Conservation (phyloP, 1,140 invertebrate genomes). For the Drosophila elegans region DNA sequence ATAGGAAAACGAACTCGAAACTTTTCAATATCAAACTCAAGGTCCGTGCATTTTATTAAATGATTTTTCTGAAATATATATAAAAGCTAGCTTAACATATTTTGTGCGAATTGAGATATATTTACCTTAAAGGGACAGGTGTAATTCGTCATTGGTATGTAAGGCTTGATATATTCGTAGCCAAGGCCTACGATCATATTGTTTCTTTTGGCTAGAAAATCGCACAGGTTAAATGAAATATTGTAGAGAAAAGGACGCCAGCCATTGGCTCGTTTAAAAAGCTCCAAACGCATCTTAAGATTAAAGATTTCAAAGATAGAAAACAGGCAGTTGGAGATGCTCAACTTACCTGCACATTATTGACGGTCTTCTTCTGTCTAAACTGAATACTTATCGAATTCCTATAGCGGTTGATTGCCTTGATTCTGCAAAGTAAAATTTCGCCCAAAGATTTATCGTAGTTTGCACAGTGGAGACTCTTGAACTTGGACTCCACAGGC, state of each 20-base stretch:
- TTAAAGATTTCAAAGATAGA: not conserved
- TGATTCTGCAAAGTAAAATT: slow-evolving; percentile 31
- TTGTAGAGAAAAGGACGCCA: slow-evolving; percentile 40
- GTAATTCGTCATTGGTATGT: slow-evolving; percentile 15
- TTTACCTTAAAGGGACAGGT: slow-evolving; percentile 30
- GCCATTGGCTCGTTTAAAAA: slow-evolving; percentile 32
- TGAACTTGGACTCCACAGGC: slow-evolving; percentile 39
- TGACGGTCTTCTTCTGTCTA: slow-evolving; percentile 5
- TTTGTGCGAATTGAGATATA: accelerated
- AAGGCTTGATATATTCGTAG: slow-evolving; percentile 19
- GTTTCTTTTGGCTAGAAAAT: slow-evolving; percentile 19
- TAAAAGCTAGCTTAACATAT: not conserved
- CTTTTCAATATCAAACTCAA: slow-evolving; percentile 22
- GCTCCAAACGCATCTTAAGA: slow-evolving; percentile 24
- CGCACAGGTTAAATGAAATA: slow-evolving; percentile 25
- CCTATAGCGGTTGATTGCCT: slow-evolving; percentile 34
- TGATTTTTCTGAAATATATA: slow-evolving; percentile 24
- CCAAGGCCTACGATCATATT: slow-evolving; percentile 21
- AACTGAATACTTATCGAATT: slow-evolving; percentile 35
- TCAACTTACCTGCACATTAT: slow-evolving; percentile 18
- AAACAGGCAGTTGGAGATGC: not conserved
- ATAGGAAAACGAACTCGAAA: slow-evolving; percentile 29
- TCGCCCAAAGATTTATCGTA: slow-evolving; percentile 15
- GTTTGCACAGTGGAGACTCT: slow-evolving; percentile 31
- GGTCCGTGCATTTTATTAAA: slow-evolving; percentile 22